Evolutionary conservation across 2,113 vertebrate genomes (phyloP).

Genomic region (Nerophis lumbriciformis): DNA sequence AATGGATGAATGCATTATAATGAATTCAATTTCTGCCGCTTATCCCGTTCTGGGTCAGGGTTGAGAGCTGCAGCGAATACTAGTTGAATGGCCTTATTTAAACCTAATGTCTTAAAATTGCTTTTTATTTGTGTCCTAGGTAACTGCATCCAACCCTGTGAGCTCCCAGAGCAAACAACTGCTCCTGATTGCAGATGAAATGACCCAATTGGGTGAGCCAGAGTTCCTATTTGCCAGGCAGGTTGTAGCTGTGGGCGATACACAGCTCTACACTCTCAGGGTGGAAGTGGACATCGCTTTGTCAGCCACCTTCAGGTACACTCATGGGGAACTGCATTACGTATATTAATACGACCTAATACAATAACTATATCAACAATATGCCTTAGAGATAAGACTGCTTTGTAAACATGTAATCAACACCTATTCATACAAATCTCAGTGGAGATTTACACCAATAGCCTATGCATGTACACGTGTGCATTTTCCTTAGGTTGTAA

Average conservation of each 20-base stretch:
- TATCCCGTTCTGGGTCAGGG: too few species aligned
- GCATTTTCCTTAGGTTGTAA: background rate
- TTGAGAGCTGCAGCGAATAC: background rate
- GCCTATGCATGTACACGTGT: too few species aligned
- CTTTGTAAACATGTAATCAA: too few species aligned
- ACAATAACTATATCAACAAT: too few species aligned
- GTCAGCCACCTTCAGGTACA: conserved; percentile 62
- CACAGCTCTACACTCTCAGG: conserved; percentile 49
- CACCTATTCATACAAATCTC: too few species aligned
- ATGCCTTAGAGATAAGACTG: too few species aligned
- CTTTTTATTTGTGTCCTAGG: conserved; percentile 39
- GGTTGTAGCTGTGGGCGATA: conserved; percentile 40
- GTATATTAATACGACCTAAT: background rate
- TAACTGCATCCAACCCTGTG: conserved; percentile 71
- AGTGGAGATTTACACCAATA: too few species aligned
- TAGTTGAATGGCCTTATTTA: background rate
- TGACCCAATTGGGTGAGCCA: conserved; percentile 53
- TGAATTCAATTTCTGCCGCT: too few species aligned
- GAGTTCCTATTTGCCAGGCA: conserved; percentile 46
- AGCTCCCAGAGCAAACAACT: conserved; percentile 64
- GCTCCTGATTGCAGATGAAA: conserved; percentile 55
- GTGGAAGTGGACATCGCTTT: conserved; percentile 67
- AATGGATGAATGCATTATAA: too few species aligned
- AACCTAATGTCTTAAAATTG: background rate
- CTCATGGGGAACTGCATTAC: background rate